Percentiles rank a stretch among this genome's conserved stretches.
These are phyloP conservation scores for Alviniconcha strummeri DNA, from an alignment of 2,888 invertebrate genomes.

Conservation along the genomic window DNA sequence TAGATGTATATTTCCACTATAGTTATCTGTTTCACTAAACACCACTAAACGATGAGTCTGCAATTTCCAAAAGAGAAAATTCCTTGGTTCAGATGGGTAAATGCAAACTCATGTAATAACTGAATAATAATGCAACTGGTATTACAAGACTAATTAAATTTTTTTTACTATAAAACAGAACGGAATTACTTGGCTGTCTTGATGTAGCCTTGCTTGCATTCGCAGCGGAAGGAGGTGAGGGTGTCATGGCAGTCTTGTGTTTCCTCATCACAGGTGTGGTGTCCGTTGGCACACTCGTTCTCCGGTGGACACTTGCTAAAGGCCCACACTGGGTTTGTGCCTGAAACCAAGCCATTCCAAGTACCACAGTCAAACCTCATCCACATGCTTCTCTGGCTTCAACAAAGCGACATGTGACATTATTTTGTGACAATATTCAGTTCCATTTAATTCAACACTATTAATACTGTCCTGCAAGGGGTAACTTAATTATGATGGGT, in stretches of 20 bases:
- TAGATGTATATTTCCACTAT: too few relatives aligned
- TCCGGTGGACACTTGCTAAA: slow-evolving; percentile 93
- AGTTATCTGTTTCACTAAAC: neutral
- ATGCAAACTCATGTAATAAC: too few relatives aligned
- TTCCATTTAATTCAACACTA: too few relatives aligned
- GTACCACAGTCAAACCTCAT: neutral
- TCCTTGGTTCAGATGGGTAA: too few relatives aligned
- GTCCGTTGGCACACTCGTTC: slow-evolving; percentile 92
- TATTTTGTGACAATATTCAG: too few relatives aligned
- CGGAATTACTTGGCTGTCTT: slow-evolving; percentile 3
- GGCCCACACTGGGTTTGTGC: slow-evolving; percentile 79
- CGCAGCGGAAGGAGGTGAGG: slow-evolving; percentile 86
- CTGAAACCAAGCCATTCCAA: slow-evolving; percentile 5
- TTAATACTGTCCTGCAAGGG: too few relatives aligned
- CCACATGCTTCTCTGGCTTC: neutral
- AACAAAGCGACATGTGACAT: neutral
- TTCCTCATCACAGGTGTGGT: slow-evolving; percentile 90
- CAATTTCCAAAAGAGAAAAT: too few relatives aligned
- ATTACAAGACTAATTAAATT: too few relatives aligned
- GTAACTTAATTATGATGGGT: too few relatives aligned
- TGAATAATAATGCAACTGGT: too few relatives aligned
- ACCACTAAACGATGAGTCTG: too few relatives aligned
- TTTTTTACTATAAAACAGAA: too few relatives aligned
- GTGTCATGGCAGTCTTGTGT: slow-evolving; percentile 91
- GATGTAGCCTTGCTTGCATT: slow-evolving; percentile 78